Evolutionary conservation across 2,888 invertebrate species (phyloP).

Genomic region (Machimus atricapillus): DNA sequence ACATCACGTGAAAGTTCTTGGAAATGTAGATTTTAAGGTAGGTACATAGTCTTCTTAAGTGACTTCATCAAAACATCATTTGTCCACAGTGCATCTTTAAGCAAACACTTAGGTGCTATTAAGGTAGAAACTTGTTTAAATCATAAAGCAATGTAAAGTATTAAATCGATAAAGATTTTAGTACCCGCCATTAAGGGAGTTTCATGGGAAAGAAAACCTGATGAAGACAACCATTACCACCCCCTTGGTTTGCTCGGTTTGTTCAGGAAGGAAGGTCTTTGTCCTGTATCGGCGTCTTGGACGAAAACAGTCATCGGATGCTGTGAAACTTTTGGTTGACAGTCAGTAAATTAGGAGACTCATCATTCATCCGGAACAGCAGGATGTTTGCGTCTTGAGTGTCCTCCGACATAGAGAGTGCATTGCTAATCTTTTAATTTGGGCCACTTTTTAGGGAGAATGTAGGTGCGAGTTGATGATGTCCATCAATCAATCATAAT

Average conservation of each 20-base stretch:
- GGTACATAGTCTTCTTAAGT: neutral
- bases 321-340: neutral
- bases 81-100: neutral
- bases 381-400: neutral
- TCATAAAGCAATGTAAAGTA: neutral
- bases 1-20: too few relatives aligned
- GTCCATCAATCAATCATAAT: neutral
- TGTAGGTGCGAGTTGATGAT: neutral
- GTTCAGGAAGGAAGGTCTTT: neutral
- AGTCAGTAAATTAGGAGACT: neutral
- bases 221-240: neutral
- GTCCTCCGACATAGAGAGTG: neutral
- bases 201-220: neutral
- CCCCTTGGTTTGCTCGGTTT: neutral
- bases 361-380: neutral
- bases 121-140: neutral
- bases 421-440: slow-evolving; percentile 18
- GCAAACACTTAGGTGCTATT: neutral
- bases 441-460: neutral
- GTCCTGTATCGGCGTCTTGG: neutral
- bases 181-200: neutral
- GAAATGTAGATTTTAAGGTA: neutral
- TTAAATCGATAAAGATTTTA: slow-evolving; percentile 2
- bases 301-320: neutral
- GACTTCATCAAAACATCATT: neutral